Evolutionary conservation across 2,888 invertebrate species (phyloP).

Genomic region (Rugalucina vietnamica): DNA sequence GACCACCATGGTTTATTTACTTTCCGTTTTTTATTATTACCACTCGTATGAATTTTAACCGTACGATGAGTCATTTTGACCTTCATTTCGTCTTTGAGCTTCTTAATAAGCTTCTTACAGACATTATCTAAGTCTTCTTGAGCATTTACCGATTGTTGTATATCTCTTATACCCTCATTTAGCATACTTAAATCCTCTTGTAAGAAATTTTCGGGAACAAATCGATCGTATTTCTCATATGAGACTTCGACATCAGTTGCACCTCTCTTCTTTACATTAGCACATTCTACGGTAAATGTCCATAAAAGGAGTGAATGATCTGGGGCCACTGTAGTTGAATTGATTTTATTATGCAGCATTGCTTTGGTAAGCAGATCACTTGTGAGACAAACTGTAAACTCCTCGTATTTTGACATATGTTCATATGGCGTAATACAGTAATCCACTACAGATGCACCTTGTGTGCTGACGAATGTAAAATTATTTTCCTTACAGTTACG

Average conservation of each 20-base stretch:
- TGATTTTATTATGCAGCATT: not conserved
- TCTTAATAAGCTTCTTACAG: not conserved
- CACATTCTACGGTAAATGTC: not conserved
- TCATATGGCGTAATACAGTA: not conserved
- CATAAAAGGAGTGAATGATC: not conserved
- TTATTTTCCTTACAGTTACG: not conserved
- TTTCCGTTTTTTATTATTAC: conserved; percentile 4
- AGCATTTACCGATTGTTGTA: not conserved
- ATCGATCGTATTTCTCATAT: not conserved
- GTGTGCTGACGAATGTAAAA: not conserved
- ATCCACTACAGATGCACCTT: not conserved
- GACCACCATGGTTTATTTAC: conserved; percentile 33
- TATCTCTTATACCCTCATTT: not conserved
- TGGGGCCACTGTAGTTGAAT: not conserved
- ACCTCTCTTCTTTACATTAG: not conserved
- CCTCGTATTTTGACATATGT: not conserved
- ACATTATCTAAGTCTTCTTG: not conserved
- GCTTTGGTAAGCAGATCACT: not conserved
- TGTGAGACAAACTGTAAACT: not conserved
- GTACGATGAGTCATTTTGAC: not conserved
- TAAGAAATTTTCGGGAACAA: not conserved
- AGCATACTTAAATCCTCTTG: not conserved
- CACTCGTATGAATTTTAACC: not conserved
- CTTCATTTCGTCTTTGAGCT: not conserved
- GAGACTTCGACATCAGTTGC: not conserved